Evolutionary conservation across 2,888 invertebrate species (phyloP).

Genomic region (Odontocolon sp.): DNA sequence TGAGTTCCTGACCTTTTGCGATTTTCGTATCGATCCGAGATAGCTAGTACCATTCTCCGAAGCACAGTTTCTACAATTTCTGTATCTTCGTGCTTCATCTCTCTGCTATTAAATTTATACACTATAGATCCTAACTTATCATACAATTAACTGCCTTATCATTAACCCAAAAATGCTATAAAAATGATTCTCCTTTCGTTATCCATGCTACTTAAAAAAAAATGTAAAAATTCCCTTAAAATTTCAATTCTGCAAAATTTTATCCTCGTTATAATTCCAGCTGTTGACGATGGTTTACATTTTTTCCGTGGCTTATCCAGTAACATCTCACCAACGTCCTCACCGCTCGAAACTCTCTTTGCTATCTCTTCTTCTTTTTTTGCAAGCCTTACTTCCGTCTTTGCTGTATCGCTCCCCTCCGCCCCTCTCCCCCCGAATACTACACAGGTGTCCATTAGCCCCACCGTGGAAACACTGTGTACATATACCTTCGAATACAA

Average conservation of each 20-base stretch:
- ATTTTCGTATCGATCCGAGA: slow-evolving; percentile 55
- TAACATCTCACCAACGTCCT: slow-evolving; percentile 20
- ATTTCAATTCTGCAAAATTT: slow-evolving; percentile 20
- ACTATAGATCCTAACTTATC: neutral
- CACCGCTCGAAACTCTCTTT: slow-evolving; percentile 23
- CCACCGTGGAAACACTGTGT: slow-evolving; percentile 40
- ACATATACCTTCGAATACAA: slow-evolving; percentile 21
- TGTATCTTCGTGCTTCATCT: neutral
- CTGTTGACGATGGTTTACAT: neutral
- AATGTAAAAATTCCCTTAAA: neutral
- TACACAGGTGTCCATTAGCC: slow-evolving; percentile 55
- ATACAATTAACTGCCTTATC: neutral
- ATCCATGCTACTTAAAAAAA: neutral
- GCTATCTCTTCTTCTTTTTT: slow-evolving; percentile 19
- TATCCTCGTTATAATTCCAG: slow-evolving; percentile 1
- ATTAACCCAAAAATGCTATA: neutral
- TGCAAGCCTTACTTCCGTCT: slow-evolving; percentile 39
- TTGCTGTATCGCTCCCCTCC: slow-evolving; percentile 32
- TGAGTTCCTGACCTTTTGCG: slow-evolving; percentile 39
- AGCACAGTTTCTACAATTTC: slow-evolving; percentile 13
- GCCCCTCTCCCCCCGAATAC: slow-evolving; percentile 17
- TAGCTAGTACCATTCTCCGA: slow-evolving; percentile 42
- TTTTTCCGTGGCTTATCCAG: slow-evolving; percentile 31
- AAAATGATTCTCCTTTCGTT: too few relatives aligned
- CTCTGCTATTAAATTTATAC: neutral